A percentile compares a stretch with the other conserved stretches of the same genome.
Conservation (phyloP, 2,113 vertebrate genomes). For the Hassar affinis region DNA sequence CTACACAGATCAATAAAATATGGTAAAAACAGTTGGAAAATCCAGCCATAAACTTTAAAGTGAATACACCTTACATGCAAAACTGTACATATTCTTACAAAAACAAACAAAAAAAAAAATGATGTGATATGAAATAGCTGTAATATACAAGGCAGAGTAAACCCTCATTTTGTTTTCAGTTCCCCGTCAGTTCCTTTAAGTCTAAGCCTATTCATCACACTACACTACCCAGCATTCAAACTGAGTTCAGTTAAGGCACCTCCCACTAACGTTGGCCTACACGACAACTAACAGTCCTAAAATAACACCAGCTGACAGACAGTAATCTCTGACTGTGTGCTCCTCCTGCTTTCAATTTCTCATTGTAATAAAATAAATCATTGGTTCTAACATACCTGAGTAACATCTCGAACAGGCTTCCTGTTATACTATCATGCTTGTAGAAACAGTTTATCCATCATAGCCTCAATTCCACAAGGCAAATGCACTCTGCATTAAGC, state of each 20-base stretch:
- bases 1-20: slow-evolving; percentile 77
- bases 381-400: slow-evolving; percentile 63
- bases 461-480: slow-evolving; percentile 25
- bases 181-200: slow-evolving; percentile 30
- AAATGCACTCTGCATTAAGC: slow-evolving; percentile 15
- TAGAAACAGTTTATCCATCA: slow-evolving; percentile 16
- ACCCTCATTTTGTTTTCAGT: slow-evolving; percentile 71
- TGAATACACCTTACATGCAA: slow-evolving; percentile 99
- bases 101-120: slow-evolving; percentile 69
- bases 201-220: slow-evolving; percentile 52
- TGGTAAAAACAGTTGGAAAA: slow-evolving; percentile 59
- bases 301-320: not conserved
- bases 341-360: not conserved
- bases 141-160: slow-evolving; percentile 84
- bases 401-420: slow-evolving; percentile 50
- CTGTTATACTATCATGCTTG: slow-evolving; percentile 46
- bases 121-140: slow-evolving; percentile 83
- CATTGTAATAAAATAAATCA: slow-evolving; percentile 51
- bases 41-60: slow-evolving; percentile 63
- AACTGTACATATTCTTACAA: slow-evolving; percentile 99
- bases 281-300: slow-evolving; percentile 37
- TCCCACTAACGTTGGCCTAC: slow-evolving; percentile 38
- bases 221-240: slow-evolving; percentile 13
- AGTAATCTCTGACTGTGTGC: not conserved
- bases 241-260: slow-evolving; percentile 48